Evolutionary conservation across 2,113 vertebrate species (phyloP).

Genomic region (Calidris pugnax): DNA sequence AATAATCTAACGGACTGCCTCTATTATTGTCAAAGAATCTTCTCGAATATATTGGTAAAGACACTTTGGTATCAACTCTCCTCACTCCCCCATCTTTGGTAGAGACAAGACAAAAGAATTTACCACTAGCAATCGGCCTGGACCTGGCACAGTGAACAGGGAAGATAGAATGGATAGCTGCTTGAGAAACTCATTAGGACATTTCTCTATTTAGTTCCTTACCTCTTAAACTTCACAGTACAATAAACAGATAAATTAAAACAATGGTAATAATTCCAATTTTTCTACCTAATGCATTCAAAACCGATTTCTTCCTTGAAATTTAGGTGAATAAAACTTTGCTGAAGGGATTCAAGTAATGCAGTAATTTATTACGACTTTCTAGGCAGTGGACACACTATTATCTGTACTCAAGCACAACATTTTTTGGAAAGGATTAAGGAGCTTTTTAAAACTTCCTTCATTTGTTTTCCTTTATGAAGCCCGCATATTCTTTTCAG

Average conservation of each 20-base stretch:
- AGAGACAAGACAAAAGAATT: not conserved
- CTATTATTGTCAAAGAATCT: not conserved
- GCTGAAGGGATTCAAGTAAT: not conserved
- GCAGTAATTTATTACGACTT: not conserved
- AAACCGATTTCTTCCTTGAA: not conserved
- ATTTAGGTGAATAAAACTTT: not conserved
- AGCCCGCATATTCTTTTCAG: not conserved
- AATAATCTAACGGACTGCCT: not conserved
- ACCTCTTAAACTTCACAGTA: not conserved
- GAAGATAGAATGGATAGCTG: not conserved
- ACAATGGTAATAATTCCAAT: not conserved
- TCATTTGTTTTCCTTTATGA: not conserved
- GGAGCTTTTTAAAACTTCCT: not conserved
- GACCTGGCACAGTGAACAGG: not conserved
- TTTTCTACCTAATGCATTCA: not conserved
- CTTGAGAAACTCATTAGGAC: not conserved
- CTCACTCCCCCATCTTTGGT: not conserved
- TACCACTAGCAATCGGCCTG: not conserved
- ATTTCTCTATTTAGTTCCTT: not conserved
- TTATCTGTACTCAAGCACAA: not conserved
- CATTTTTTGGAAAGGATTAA: not conserved
- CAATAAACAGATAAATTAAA: not conserved
- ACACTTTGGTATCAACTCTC: not conserved
- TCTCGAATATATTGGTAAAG: not conserved
- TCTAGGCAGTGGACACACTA: not conserved